Conservation (phyloP, 2,888 invertebrate species). For the Harpalus rubripes region DNA sequence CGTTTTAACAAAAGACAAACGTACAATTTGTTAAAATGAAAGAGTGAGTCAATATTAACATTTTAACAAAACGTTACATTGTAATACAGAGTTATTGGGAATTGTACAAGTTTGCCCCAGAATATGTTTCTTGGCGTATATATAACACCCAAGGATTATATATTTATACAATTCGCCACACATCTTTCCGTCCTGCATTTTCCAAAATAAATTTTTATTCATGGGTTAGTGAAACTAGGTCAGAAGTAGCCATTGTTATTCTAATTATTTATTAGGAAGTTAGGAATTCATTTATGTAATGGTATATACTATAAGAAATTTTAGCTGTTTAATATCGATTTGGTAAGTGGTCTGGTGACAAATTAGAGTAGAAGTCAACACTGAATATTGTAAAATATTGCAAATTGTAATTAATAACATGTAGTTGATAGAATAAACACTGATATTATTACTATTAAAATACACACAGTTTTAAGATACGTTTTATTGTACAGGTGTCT, state of each 20-base stretch:
- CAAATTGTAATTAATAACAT: too few relatives aligned
- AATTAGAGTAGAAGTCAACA: too few relatives aligned
- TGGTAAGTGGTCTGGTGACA: too few relatives aligned
- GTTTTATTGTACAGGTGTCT: too few relatives aligned
- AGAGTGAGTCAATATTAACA: background rate
- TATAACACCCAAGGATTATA: background rate
- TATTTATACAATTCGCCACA: background rate
- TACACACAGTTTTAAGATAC: too few relatives aligned
- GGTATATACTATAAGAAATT: too few relatives aligned
- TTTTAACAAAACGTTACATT: background rate
- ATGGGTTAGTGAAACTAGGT: background rate
- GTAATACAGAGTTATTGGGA: background rate
- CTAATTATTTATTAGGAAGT: background rate
- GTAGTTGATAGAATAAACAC: too few relatives aligned
- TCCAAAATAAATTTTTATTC: slow-evolving; percentile 4
- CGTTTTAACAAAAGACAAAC: background rate
- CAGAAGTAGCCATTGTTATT: background rate
- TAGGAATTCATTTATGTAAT: background rate
- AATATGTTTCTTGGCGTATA: background rate
- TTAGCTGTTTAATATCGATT: too few relatives aligned
- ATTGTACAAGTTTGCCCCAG: background rate
- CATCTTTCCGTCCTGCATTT: background rate
- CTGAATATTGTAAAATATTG: too few relatives aligned
- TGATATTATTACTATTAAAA: too few relatives aligned
- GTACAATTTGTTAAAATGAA: background rate